Evolutionary conservation across 2,888 invertebrate species (phyloP), one percentile per base, ranked within the genome.

Genomic region (Eilema caniola): DNA sequence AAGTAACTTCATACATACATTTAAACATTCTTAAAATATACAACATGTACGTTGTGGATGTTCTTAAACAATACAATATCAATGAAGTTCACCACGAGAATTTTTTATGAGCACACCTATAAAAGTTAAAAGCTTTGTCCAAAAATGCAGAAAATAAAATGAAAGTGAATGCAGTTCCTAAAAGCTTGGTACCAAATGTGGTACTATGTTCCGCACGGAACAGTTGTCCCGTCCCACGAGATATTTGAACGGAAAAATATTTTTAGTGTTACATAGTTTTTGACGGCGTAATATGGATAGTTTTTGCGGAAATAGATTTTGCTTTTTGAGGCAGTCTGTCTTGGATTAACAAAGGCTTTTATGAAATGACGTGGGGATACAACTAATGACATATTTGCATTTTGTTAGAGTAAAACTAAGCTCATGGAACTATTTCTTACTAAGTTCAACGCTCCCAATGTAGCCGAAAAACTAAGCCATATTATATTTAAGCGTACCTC

Each of bases 111-210:
- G 88, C 87, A 89, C 87, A 87, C 88, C 86, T 86, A 91, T 91
- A 91, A 93, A 93, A 92, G 92, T 93, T 94, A 93, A 94, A 93
- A 94, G 94, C 93, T 93, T 93, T 87, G 89, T 20, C 31, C 92
- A 94, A 94, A 93, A 92, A 83, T 87, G 84, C 83, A 79, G 78
- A 77, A 82, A 85, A 88, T 88, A 88, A 92, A 92, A 91, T 90
- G 90, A 90, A 90, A 89, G 86, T 87, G 87, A 82, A 86, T 87
- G 89, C 89, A 88, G 86, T 87, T 88, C 85, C 73, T 89, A 88
- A 92, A 92, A 92, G 89, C 90, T 86, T 83, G 79, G 83, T 85
- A 87, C 85, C 86, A 86, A 88, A 91, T 88, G 85, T 88, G 82
- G 79, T 84, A 78, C 79, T 81, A 80, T 87, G 85, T 81, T 80